Evolutionary conservation across 2,888 invertebrate species (phyloP).

Genomic region (Apodemia mormo): DNA sequence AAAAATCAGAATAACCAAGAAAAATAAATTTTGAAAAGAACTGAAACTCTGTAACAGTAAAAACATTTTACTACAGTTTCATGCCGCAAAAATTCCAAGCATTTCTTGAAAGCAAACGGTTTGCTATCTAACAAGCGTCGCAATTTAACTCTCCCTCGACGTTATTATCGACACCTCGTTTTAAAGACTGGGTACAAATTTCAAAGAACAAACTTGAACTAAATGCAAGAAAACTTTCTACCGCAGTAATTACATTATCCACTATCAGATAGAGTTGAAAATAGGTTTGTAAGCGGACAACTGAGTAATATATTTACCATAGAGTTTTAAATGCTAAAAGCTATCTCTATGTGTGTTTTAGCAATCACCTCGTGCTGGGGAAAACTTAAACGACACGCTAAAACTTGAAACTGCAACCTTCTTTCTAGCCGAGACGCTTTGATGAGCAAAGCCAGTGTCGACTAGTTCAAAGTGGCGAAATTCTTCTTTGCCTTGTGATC

Average conservation of each 20-base stretch:
- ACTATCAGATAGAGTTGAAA: not conserved
- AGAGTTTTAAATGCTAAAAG: no score
- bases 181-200: not conserved
- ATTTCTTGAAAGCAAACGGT: conserved; percentile 4
- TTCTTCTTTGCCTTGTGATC: no score
- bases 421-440: no score
- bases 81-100: not conserved
- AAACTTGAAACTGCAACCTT: no score
- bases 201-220: conserved; percentile 9
- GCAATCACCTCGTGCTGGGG: no score
- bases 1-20: no score
- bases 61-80: not conserved
- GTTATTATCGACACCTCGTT: conserved; percentile 18
- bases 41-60: not conserved
- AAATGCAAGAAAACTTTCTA: conserved; percentile 7
- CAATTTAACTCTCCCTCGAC: conserved; percentile 9
- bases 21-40: no score
- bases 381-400: no score
- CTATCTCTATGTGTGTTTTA: no score
- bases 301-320: not conserved
- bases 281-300: not conserved
- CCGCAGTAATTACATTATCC: conserved; percentile 9
- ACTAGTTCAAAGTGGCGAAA: no score
- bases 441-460: no score
- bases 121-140: conserved; percentile 11